Percentiles rank a stretch among this genome's conserved stretches.
Conservation (phyloP, 2,113 vertebrate species). For the Takifugu flavidus region DNA sequence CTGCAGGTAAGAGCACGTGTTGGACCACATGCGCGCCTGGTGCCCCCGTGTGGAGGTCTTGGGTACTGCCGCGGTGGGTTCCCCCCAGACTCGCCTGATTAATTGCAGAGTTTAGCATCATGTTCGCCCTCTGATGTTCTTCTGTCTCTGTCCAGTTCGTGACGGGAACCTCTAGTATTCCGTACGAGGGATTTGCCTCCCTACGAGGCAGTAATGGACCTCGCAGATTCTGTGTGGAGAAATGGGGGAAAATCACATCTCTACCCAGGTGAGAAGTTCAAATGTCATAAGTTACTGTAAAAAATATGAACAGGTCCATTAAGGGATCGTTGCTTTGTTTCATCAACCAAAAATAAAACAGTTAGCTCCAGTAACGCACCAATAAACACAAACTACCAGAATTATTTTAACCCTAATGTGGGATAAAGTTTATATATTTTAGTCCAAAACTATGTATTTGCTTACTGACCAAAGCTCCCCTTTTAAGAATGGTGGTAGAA, state of each 20-base stretch:
- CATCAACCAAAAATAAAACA: no score
- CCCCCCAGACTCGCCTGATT: no score
- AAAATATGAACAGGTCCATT: no score
- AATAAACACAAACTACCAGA: no score
- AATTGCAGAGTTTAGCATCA: neutral
- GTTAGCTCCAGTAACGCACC: no score
- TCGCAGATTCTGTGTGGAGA: slow-evolving; percentile 94
- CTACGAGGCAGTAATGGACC: slow-evolving; percentile 94
- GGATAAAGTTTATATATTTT: no score
- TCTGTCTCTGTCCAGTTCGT: slow-evolving; percentile 82
- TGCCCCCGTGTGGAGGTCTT: slow-evolving; percentile 34
- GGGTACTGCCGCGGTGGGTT: neutral
- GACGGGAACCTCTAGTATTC: slow-evolving; percentile 96
- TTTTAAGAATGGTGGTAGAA: neutral
- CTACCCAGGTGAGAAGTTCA: slow-evolving; percentile 86
- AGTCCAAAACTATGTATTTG: no score
- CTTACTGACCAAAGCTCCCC: no score
- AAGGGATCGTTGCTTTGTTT: no score
- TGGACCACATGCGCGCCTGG: slow-evolving; percentile 2
- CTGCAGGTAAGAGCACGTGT: slow-evolving; percentile 81
- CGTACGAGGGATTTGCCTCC: slow-evolving; percentile 95
- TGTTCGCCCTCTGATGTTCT: neutral
- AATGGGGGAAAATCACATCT: slow-evolving; percentile 97
- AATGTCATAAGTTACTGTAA: neutral
- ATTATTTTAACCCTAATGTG: no score